phyloP scores from a whole-genome alignment of 2,797 vertebrate genomes.

The Rachycentron canadum region DNA sequence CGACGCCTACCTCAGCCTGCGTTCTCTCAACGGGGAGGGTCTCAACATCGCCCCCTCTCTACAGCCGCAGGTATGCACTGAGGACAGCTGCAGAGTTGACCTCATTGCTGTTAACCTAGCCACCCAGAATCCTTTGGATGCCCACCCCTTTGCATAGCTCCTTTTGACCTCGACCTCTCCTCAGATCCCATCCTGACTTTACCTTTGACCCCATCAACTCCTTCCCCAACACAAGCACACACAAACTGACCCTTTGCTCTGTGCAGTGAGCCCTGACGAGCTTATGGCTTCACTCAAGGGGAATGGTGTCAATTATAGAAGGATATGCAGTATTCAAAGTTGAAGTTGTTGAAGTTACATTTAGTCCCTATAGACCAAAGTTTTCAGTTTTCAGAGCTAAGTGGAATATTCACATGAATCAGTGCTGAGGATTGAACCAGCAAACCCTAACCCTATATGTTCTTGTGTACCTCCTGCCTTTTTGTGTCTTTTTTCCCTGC shows the following conservation, averaged over 20 bases:
- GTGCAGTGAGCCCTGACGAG: constrained; percentile 22
- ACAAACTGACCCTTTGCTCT: constrained; percentile 43
- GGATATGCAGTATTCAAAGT: no score
- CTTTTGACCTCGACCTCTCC: constrained; percentile 52
- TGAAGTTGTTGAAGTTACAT: no score
- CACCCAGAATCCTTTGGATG: constrained; percentile 53
- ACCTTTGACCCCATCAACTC: constrained; percentile 49
- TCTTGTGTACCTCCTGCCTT: constrained; percentile 7
- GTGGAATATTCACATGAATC: constrained; percentile 5
- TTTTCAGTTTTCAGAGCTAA: constrained; percentile 2
- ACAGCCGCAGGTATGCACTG: constrained; percentile 87
- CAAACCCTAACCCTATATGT: constrained; percentile 18
- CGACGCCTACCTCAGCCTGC: constrained; percentile 86
- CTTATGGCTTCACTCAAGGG: constrained; percentile 12
- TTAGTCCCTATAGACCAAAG: no score
- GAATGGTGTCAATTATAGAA: constrained; percentile 1
- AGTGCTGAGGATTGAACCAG: neutral
- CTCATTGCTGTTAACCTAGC: constrained; percentile 71
- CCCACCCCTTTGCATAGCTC: constrained; percentile 64
- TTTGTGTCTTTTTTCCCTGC: constrained; percentile 32
- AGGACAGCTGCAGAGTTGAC: constrained; percentile 71
- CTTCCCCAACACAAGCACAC: constrained; percentile 22
- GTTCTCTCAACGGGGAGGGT: constrained; percentile 86
- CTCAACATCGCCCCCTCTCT: constrained; percentile 85
- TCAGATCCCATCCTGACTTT: constrained; percentile 55